A percentile compares a stretch with the other conserved stretches of the same genome.
phyloP scores from a whole-genome alignment of 2,888 invertebrate genomes.

The Caradrina kadenii region DNA sequence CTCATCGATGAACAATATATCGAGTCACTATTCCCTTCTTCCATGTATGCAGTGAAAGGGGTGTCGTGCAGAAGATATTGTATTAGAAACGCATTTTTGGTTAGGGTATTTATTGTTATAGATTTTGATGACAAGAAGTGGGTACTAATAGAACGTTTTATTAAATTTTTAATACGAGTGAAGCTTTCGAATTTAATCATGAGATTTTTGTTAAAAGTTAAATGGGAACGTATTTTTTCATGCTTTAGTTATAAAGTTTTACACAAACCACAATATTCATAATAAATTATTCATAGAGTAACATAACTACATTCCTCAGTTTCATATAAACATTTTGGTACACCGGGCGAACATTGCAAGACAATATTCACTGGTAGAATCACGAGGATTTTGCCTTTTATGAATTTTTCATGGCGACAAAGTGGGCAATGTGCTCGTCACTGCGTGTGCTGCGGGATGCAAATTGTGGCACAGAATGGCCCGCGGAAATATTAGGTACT shows the following conservation, averaged over 20 bases:
- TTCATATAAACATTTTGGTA: conserved; percentile 25
- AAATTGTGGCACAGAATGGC: conserved; percentile 29
- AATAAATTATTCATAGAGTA: conserved; percentile 27
- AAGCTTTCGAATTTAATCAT: neutral
- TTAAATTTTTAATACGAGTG: too few species aligned
- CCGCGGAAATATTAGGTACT: conserved; percentile 20
- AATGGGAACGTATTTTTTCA: neutral
- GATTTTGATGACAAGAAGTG: too few species aligned
- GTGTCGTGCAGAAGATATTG: too few species aligned
- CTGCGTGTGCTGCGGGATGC: conserved; percentile 39
- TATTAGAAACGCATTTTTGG: too few species aligned
- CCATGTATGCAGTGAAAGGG: too few species aligned
- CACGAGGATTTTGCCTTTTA: conserved; percentile 53
- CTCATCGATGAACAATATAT: too few species aligned
- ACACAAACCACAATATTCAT: conserved; percentile 21
- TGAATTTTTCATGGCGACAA: conserved; percentile 66
- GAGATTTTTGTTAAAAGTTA: neutral
- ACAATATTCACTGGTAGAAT: conserved; percentile 36
- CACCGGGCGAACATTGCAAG: conserved; percentile 13
- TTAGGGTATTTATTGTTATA: too few species aligned
- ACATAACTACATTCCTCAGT: conserved; percentile 14
- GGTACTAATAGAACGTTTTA: too few species aligned
- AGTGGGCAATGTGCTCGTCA: conserved; percentile 61
- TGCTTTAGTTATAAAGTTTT: conserved; percentile 6
- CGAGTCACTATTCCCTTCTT: too few species aligned